phyloP scores from a whole-genome alignment of 2,888 invertebrate species.

The Caenorhabditis sp. region DNA sequence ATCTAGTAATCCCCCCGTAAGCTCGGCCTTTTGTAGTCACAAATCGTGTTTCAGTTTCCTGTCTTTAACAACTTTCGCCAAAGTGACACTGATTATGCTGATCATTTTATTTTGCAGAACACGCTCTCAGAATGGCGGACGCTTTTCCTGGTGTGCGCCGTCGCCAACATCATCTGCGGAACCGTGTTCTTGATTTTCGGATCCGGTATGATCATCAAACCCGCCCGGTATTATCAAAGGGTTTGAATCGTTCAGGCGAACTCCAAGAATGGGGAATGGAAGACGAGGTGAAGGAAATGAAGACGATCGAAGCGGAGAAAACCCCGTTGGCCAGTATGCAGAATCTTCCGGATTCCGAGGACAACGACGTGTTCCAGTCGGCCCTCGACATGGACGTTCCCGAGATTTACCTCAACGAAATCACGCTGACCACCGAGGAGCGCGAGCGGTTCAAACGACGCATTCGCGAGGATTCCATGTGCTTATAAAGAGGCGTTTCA shows the following conservation, averaged over 20 bases:
- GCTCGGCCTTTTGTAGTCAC: too few relatives aligned
- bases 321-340: conserved; percentile 39
- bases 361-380: conserved; percentile 41
- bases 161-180: conserved; percentile 56
- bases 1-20: too few relatives aligned
- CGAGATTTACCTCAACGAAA: conserved; percentile 49
- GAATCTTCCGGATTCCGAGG: conserved; percentile 27
- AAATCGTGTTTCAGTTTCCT: too few relatives aligned
- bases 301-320: conserved; percentile 30
- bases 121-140: conserved; percentile 59
- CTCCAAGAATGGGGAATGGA: conserved; percentile 64
- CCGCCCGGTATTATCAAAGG: too few relatives aligned
- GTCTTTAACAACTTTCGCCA: too few relatives aligned
- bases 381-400: conserved; percentile 44
- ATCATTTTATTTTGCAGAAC: conserved; percentile 34
- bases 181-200: conserved; percentile 60
- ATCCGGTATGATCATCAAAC: conserved; percentile 39
- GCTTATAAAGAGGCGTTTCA: conserved; percentile 43
- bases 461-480: conserved; percentile 57
- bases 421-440: conserved; percentile 54
- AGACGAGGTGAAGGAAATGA: conserved; percentile 51
- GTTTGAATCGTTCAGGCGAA: conserved; percentile 60
- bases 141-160: conserved; percentile 55
- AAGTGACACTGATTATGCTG: too few relatives aligned
- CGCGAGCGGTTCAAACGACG: conserved; percentile 44